These are phyloP conservation scores for Rhinogobius similis DNA, from an alignment of 2,113 vertebrate species.

Conservation along the genomic window DNA sequence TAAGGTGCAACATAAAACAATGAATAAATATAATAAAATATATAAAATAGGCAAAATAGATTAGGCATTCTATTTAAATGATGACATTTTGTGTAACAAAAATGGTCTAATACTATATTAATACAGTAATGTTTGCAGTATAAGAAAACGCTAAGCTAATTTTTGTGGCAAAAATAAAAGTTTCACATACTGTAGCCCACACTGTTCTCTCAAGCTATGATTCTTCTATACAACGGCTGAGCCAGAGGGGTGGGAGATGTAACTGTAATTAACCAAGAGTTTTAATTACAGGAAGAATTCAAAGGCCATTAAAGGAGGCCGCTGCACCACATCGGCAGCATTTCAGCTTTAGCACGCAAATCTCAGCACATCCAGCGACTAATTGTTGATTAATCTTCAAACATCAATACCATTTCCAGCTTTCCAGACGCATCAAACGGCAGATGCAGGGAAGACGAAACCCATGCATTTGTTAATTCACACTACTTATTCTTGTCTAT, in stretches of 20 bases:
- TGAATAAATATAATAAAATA: no score
- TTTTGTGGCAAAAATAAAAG: neutral
- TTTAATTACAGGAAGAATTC: constrained; percentile 62
- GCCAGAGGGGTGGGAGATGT: constrained; percentile 29
- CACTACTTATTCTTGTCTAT: neutral
- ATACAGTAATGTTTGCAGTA: no score
- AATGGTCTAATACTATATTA: no score
- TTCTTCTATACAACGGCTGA: neutral
- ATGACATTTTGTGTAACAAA: no score
- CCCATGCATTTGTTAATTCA: constrained; percentile 33
- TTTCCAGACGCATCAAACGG: constrained; percentile 1
- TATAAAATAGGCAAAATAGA: no score
- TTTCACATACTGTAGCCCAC: neutral
- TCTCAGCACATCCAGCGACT: constrained; percentile 30
- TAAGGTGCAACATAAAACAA: no score
- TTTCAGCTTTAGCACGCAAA: constrained; percentile 15
- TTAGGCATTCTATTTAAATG: no score
- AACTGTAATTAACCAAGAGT: constrained; percentile 48
- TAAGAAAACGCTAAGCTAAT: no score
- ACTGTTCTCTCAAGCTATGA: neutral
- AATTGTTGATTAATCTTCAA: constrained; percentile 58
- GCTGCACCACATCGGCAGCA: constrained; percentile 26
- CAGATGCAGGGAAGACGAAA: neutral
- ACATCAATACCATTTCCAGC: constrained; percentile 15
- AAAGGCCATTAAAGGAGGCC: constrained; percentile 59